Evolutionary conservation across 53 echinoderm and acorn worm genomes (phyloP).

Genomic region (Echinometra lucunter): DNA sequence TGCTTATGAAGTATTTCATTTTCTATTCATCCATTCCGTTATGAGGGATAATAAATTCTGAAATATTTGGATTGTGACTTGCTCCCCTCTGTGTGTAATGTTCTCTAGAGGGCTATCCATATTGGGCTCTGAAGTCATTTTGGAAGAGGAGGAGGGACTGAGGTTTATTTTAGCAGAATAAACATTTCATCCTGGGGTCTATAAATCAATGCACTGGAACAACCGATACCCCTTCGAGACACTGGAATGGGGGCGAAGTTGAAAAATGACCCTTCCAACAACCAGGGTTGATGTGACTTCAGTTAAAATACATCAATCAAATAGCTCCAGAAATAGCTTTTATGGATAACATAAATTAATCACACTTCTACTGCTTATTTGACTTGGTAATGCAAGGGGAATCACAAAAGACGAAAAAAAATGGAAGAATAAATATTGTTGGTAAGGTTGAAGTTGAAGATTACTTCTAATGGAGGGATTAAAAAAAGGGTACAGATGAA

Average conservation of each 20-base stretch:
- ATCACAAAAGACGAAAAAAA: no score
- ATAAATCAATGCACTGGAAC: conserved; percentile 59
- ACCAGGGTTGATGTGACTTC: neutral
- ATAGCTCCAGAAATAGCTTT: neutral
- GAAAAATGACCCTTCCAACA: conserved; percentile 30
- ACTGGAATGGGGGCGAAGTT: conserved; percentile 28
- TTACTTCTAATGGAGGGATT: no score
- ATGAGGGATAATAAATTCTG: neutral
- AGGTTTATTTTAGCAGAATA: conserved; percentile 65
- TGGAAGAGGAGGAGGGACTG: neutral
- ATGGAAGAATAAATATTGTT: neutral
- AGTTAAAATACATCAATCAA: neutral
- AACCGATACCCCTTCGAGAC: conserved; percentile 9
- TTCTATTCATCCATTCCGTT: no score
- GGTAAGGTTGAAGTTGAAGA: neutral
- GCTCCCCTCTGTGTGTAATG: neutral
- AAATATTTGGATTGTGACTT: neutral
- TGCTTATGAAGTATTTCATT: no score
- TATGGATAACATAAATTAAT: conserved; percentile 44
- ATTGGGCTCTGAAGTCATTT: neutral
- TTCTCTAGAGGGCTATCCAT: neutral
- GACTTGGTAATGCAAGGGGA: neutral
- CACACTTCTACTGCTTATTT: neutral
- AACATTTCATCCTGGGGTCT: conserved; percentile 48
- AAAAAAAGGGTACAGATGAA: no score